These are phyloP conservation scores for Gallinago paraguaiae DNA, from an alignment of 2,113 vertebrate genomes.

Conservation along the genomic window DNA sequence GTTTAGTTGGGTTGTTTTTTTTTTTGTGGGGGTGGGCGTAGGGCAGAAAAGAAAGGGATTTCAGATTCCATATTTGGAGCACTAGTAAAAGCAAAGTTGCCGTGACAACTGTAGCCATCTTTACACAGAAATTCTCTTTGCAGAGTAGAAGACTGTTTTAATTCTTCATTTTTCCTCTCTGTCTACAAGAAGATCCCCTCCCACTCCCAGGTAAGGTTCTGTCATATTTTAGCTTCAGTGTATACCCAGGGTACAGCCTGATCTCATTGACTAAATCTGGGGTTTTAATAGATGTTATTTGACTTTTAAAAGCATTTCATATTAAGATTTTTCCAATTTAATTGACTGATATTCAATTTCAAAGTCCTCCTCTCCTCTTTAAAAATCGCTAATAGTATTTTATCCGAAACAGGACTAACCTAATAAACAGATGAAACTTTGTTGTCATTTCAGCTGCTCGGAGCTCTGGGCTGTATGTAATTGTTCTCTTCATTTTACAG, in stretches of 20 bases:
- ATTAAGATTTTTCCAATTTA: slow-evolving; percentile 50
- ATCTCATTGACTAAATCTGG: slow-evolving; percentile 39
- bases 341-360: slow-evolving; percentile 61
- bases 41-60: background rate
- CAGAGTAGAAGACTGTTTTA: slow-evolving; percentile 3
- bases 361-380: slow-evolving; percentile 27
- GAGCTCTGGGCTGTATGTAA: slow-evolving; percentile 30
- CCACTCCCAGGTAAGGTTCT: background rate
- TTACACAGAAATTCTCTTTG: slow-evolving; percentile 14
- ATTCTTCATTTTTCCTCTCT: background rate
- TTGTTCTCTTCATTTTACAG: slow-evolving; percentile 48
- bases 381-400: slow-evolving; percentile 52
- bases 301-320: slow-evolving; percentile 48
- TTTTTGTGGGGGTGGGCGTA: too few species aligned
- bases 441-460: slow-evolving; percentile 42
- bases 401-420: slow-evolving; percentile 36
- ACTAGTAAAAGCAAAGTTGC: slow-evolving; percentile 53
- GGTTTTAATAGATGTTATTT: slow-evolving; percentile 54
- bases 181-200: background rate
- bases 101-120: slow-evolving; percentile 57
- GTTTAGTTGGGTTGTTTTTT: too few species aligned
- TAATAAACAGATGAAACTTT: slow-evolving; percentile 50
- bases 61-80: background rate
- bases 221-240: background rate
- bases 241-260: background rate